Conservation (phyloP, 2,113 vertebrate genomes). For the Cebus imitator region DNA sequence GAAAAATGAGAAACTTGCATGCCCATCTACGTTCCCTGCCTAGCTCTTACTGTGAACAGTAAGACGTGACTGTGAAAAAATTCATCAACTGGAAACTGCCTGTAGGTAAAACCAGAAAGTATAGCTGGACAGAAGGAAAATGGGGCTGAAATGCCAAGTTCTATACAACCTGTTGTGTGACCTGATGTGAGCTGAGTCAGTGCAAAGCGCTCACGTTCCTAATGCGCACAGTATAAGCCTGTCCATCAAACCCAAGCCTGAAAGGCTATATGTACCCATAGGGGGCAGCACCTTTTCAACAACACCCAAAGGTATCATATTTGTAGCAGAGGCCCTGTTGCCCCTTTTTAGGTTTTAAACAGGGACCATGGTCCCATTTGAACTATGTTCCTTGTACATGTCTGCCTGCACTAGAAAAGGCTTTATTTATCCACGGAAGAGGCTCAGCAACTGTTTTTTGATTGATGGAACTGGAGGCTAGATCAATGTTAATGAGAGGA, state of each 20-base stretch:
- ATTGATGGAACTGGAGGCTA: not conserved
- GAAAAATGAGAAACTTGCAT: not conserved
- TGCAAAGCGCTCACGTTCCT: not conserved
- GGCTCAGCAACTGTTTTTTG: not conserved
- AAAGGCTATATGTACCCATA: too few relatives aligned
- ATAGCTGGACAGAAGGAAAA: not conserved
- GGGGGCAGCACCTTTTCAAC: fast-evolving
- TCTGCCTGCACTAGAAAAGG: not conserved
- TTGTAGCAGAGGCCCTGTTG: not conserved
- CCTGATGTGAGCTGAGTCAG: fast-evolving
- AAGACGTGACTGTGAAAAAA: not conserved
- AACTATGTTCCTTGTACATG: fast-evolving
- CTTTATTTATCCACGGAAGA: not conserved
- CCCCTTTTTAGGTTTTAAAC: not conserved
- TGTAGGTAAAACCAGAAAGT: too few relatives aligned
- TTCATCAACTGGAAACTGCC: not conserved
- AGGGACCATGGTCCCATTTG: fast-evolving
- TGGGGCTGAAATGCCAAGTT: fast-evolving
- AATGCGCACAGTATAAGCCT: fast-evolving
- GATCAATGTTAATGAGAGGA: too few relatives aligned
- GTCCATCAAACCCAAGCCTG: not conserved
- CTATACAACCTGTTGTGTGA: fast-evolving
- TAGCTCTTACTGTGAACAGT: not conserved
- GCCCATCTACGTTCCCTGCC: not conserved
- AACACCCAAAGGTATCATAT: not conserved